These are phyloP conservation scores for Orthonyx spaldingii DNA, from an alignment of 2,113 vertebrate species.

Conservation along the genomic window DNA sequence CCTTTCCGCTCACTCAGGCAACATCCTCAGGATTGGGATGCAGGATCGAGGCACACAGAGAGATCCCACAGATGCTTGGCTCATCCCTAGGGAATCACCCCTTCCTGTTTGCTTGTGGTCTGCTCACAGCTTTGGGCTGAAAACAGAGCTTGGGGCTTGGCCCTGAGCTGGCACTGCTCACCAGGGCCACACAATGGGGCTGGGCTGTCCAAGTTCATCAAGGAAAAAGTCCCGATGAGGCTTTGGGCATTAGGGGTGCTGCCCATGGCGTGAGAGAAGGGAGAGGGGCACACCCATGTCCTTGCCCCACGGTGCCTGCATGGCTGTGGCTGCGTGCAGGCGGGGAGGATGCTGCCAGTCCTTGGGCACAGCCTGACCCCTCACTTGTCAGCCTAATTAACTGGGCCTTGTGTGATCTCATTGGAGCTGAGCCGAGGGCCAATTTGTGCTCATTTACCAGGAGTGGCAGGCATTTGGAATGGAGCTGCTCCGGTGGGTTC, in stretches of 20 bases:
- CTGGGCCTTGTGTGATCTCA: neutral
- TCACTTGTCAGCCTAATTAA: neutral
- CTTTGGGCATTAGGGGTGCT: neutral
- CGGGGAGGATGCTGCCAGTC: neutral
- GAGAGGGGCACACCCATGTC: neutral
- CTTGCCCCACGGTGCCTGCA: accelerated
- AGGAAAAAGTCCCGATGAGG: neutral
- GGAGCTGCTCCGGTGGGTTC: neutral
- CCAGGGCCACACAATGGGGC: accelerated
- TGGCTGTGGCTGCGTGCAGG: neutral
- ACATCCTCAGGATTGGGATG: neutral
- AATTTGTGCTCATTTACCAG: neutral
- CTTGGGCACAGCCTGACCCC: neutral
- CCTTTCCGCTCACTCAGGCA: neutral
- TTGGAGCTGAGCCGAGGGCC: neutral
- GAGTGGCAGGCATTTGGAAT: neutral
- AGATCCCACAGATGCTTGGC: neutral
- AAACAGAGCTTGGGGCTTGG: neutral
- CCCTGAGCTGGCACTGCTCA: accelerated
- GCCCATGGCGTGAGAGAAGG: accelerated
- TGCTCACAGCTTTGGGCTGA: accelerated
- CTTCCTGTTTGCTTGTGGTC: accelerated
- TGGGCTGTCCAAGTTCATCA: no score
- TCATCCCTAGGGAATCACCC: neutral
- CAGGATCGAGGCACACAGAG: accelerated